phyloP scores from a whole-genome alignment of 2,888 invertebrate species.

The Aporophyla lueneburgensis region DNA sequence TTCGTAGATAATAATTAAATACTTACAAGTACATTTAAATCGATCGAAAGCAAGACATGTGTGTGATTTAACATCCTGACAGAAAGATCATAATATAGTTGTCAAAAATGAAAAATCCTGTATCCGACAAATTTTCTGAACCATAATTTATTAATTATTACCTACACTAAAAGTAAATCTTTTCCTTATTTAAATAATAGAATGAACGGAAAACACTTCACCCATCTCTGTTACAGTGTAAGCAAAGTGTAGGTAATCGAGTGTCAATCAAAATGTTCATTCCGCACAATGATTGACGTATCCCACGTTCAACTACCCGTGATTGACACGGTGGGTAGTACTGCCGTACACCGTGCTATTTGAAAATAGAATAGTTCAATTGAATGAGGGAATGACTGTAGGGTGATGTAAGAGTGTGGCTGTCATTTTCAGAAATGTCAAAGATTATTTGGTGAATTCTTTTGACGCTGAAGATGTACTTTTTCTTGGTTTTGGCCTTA shows the following conservation, averaged over 20 bases:
- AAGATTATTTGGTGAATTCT: neutral
- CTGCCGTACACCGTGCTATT: conserved; percentile 25
- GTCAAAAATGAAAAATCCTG: neutral
- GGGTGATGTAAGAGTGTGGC: neutral
- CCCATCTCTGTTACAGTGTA: neutral
- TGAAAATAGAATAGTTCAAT: conserved; percentile 16
- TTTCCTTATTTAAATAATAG: neutral
- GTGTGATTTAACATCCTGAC: neutral
- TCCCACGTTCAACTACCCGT: conserved; percentile 19
- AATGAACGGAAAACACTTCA: conserved; percentile 2
- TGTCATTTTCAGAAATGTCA: neutral
- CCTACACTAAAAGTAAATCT: neutral
- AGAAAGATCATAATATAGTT: neutral
- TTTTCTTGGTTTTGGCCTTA: neutral
- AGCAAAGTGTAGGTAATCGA: conserved; percentile 44
- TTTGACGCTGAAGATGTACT: neutral
- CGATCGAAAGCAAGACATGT: neutral
- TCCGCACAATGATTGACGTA: conserved; percentile 51
- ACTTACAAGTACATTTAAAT: neutral
- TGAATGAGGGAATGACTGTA: conserved; percentile 25
- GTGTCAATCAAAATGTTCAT: conserved; percentile 48
- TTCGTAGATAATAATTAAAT: neutral
- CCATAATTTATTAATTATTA: neutral
- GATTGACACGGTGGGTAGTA: conserved; percentile 50
- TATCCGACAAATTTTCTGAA: neutral